Evolutionary conservation across 2,113 vertebrate genomes (phyloP).

Genomic region (Egretta garzetta): DNA sequence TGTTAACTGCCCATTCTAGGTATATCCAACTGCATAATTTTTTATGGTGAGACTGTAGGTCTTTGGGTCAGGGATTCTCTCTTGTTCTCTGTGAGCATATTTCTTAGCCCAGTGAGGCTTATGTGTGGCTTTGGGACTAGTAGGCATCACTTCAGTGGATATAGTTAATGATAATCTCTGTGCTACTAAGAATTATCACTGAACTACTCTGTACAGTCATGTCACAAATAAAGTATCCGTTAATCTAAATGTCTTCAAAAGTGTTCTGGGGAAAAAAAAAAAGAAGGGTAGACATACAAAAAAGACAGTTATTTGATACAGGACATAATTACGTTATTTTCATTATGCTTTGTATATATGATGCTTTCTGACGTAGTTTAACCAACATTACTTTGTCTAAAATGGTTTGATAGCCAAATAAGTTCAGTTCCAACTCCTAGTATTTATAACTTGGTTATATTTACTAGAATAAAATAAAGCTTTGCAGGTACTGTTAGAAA

Average conservation of each 20-base stretch:
- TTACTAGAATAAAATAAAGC: conserved; percentile 10
- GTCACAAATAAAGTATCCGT: background rate
- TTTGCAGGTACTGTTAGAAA: conserved; percentile 45
- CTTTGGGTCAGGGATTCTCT: background rate
- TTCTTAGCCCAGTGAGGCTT: background rate
- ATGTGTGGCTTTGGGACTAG: background rate
- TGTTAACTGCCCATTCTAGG: background rate
- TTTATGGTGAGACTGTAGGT: background rate
- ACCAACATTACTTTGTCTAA: background rate
- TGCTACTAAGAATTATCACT: background rate
- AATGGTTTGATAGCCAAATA: background rate
- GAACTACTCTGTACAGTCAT: background rate
- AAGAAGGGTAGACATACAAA: background rate
- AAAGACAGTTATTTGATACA: background rate
- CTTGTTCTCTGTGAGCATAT: background rate
- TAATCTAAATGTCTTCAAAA: background rate
- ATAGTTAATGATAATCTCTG: background rate
- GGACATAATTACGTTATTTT: background rate
- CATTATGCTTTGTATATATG: background rate
- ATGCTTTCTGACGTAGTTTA: background rate
- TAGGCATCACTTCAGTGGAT: background rate
- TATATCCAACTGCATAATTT: background rate
- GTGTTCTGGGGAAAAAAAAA: background rate
- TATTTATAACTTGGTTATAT: conserved; percentile 22
- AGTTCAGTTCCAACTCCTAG: background rate